A percentile compares a stretch with the other conserved stretches of the same genome.
Evolutionary conservation across 2,888 invertebrate genomes (phyloP).

Genomic region (Leptopterna dolabrata): DNA sequence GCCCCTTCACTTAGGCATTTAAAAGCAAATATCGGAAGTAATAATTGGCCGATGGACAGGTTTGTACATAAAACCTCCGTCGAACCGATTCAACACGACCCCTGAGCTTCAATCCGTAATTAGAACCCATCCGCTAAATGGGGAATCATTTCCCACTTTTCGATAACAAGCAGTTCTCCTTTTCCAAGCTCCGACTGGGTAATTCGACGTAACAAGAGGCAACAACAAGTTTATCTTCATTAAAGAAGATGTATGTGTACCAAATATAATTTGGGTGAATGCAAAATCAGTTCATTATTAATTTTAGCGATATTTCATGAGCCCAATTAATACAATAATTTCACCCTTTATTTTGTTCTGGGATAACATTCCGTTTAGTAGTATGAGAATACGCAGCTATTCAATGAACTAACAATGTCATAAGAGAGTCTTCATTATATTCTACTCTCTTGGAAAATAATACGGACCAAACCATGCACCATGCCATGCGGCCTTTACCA

Average conservation of each 20-base stretch:
- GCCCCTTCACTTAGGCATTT: slow-evolving; percentile 14
- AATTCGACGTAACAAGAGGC: slow-evolving; percentile 1
- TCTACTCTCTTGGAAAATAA: too few relatives aligned
- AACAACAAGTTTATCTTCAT: neutral
- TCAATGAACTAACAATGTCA: too few relatives aligned
- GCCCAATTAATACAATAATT: neutral
- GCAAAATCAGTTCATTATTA: neutral
- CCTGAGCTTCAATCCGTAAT: slow-evolving; percentile 12
- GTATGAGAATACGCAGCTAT: neutral
- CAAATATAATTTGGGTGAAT: neutral
- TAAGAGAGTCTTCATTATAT: too few relatives aligned
- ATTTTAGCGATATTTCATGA: neutral
- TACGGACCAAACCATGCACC: too few relatives aligned
- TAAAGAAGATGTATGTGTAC: neutral
- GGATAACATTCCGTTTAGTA: too few relatives aligned
- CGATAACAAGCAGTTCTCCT: slow-evolving; percentile 9
- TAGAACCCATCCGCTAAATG: neutral
- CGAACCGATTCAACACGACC: slow-evolving; percentile 15
- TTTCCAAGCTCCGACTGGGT: neutral
- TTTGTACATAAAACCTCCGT: slow-evolving; percentile 2
- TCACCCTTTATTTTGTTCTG: too few relatives aligned
- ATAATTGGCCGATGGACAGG: slow-evolving; percentile 33
- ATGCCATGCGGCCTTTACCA: too few relatives aligned
- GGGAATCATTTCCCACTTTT: slow-evolving; percentile 14
- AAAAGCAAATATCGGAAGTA: slow-evolving; percentile 24